Base-by-base conservation (phyloP, 1,140 invertebrate species). In the Drosophila ambigua region DNA sequence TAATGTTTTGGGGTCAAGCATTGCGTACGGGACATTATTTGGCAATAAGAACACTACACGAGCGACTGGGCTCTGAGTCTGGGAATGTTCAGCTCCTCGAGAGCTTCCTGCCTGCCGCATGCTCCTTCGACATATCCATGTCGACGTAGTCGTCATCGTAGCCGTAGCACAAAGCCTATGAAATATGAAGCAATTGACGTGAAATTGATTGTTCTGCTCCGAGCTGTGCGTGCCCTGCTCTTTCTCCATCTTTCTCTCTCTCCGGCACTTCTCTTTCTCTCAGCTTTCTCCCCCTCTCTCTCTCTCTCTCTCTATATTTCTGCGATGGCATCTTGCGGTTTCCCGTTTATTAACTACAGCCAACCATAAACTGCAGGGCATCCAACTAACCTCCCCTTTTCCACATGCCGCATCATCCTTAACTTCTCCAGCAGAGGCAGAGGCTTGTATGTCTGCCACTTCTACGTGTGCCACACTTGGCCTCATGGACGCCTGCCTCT, bases 161-260 rank as follows among this genome's bases (percentile, higher is more conserved):
- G 55, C 54, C 26, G 7, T 48, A 57, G 72, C 64, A 79, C 60
- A 76, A 39, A 39, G 79, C 76, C 84, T 79, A 88, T 87, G 83
- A 87, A 87, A 87, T 84, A 89, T 89, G 76, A 88, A 79, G 60
- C 79, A 83, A 88, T 88, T 88, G 84, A 83, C 79, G 76, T 88
- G 72, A 89, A 83, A 88, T 88, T 88, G 84, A 88, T 88, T 83
- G 68, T 88, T 76, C 63, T 55, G 45, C 79, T 66, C 39, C 53
- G 49, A 55, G 63, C 57, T 48, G 62, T 54, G 50, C 23, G 16
- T 28, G 24, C 39, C 43, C 49, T 2, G 20, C 46, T n/a, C 16
- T 48, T 15, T 35, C 50, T 51, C 44, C 44, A 31, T 44, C 28
- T 7, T n/a, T 24, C 15, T 20, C 20, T 20, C 2, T 20, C 20